These are phyloP conservation scores for Phacellophora camtschatica DNA, from an alignment of 30 jellyfish, hydroid and myxozoan species.

Conservation along the genomic window DNA sequence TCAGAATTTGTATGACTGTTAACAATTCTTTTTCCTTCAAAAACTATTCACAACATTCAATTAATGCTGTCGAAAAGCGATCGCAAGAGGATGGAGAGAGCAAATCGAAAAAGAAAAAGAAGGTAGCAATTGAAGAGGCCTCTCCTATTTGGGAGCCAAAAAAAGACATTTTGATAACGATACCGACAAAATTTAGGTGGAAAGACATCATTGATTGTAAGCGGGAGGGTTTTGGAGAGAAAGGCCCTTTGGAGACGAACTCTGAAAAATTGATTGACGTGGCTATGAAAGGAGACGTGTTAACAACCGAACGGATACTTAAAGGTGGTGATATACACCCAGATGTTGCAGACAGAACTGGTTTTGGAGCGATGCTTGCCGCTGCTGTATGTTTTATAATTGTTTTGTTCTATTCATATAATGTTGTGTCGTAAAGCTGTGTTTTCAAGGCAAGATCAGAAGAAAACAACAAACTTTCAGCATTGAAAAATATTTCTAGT, in stretches of 20 bases:
- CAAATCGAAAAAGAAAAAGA: not conserved
- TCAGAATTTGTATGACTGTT: slow-evolving; percentile 44
- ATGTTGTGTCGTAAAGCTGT: not conserved
- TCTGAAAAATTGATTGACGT: slow-evolving; percentile 64
- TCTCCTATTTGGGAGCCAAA: not conserved
- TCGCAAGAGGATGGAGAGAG: not conserved
- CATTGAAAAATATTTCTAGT: too few relatives aligned
- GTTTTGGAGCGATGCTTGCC: slow-evolving; percentile 82
- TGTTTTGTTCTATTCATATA: not conserved
- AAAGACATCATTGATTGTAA: slow-evolving; percentile 13
- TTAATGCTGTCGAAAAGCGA: slow-evolving; percentile 44
- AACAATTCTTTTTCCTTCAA: slow-evolving; percentile 37
- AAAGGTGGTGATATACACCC: slow-evolving; percentile 59
- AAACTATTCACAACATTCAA: slow-evolving; percentile 39
- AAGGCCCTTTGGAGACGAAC: slow-evolving; percentile 64
- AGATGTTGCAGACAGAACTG: slow-evolving; percentile 84
- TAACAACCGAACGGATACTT: slow-evolving; percentile 23
- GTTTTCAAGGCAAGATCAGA: not conserved
- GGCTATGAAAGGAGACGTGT: slow-evolving; percentile 61
- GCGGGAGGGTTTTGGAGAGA: slow-evolving; percentile 36
- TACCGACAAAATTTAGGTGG: slow-evolving; percentile 22
- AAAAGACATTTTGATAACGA: not conserved
- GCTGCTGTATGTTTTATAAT: slow-evolving; percentile 81
- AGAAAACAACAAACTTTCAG: not conserved
- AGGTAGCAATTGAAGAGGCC: not conserved